phyloP scores from a whole-genome alignment of 2,888 invertebrate genomes.

The Drosophila vallismaia region DNA sequence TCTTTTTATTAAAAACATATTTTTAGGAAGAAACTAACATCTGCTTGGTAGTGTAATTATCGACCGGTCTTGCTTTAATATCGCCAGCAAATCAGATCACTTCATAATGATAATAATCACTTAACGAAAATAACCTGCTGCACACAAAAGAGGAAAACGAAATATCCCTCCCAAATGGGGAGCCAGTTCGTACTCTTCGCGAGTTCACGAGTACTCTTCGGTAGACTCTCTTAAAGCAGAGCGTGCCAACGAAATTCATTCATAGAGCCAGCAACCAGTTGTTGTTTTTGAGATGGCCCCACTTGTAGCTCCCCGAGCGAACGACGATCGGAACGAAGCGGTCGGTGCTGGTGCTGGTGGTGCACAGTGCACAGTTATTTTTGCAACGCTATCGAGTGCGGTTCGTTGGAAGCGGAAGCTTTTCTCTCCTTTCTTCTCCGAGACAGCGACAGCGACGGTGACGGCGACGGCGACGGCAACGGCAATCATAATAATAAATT shows the following conservation, averaged over 20 bases:
- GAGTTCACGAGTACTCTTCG: too few relatives aligned
- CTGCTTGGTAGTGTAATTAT: conserved; percentile 37
- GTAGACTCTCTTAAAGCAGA: conserved; percentile 41
- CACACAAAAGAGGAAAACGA: conserved; percentile 9
- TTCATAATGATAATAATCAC: conserved; percentile 50
- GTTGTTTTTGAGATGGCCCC: conserved; percentile 17
- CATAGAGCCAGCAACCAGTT: conserved; percentile 49
- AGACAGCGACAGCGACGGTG: neutral
- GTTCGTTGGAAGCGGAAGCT: conserved; percentile 56
- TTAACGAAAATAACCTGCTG: conserved; percentile 41
- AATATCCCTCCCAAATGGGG: conserved; percentile 6
- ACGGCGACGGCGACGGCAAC: conserved; percentile 38
- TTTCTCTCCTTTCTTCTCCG: conserved; percentile 35
- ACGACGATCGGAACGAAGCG: conserved; percentile 13
- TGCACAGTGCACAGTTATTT: conserved; percentile 73
- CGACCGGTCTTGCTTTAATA: conserved; percentile 39
- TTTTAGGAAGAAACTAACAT: too few relatives aligned
- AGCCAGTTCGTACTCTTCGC: conserved; percentile 1
- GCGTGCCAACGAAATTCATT: conserved; percentile 63
- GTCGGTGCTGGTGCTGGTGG: conserved; percentile 16
- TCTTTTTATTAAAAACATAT: too few relatives aligned
- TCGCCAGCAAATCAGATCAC: conserved; percentile 47
- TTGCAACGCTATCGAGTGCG: conserved; percentile 74
- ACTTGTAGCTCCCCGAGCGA: conserved; percentile 28
- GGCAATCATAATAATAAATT: conserved; percentile 68